A percentile compares a stretch with the other conserved stretches of the same genome.
These are phyloP conservation scores for Leucophenga maculata DNA, from an alignment of 2,888 invertebrate genomes.

Conservation along the genomic window DNA sequence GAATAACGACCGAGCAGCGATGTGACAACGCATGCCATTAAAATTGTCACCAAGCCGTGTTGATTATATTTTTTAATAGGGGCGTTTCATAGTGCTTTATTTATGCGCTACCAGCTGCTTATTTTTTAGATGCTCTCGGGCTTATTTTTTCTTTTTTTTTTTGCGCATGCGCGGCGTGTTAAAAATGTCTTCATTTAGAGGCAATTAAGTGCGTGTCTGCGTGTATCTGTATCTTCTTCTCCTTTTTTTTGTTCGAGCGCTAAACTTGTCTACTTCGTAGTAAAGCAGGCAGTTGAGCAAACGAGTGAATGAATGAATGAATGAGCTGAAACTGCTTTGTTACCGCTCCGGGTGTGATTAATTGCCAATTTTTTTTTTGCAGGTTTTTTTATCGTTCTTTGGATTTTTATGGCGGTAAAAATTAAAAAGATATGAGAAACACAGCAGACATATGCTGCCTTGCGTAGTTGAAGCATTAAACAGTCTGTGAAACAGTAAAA, in stretches of 20 bases:
- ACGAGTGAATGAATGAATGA: too few relatives aligned
- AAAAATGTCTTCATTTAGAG: conserved; percentile 7
- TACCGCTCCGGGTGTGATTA: conserved; percentile 18
- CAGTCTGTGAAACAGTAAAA: conserved; percentile 48
- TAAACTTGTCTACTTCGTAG: too few relatives aligned
- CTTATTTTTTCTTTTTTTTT: conserved; percentile 1
- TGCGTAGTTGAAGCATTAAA: conserved; percentile 67
- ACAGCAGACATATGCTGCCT: conserved; percentile 44
- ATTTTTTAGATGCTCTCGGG: too few relatives aligned
- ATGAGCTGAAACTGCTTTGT: background rate
- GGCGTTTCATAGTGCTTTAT: background rate
- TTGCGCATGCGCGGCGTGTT: conserved; percentile 6
- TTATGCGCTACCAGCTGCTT: background rate
- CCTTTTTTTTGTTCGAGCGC: background rate
- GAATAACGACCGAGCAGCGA: background rate
- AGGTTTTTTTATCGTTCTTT: background rate
- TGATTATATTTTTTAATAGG: background rate
- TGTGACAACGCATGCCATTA: conserved; percentile 17
- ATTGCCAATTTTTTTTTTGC: conserved; percentile 12
- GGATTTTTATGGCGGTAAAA: background rate
- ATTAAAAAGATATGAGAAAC: background rate
- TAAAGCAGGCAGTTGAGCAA: too few relatives aligned
- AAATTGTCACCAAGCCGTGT: conserved; percentile 10
- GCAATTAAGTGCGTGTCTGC: conserved; percentile 18
- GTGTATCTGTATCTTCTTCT: background rate